These are phyloP conservation scores for Drosophila grimshawi DNA, from an alignment of 1,140 invertebrate species.

Conservation along the genomic window DNA sequence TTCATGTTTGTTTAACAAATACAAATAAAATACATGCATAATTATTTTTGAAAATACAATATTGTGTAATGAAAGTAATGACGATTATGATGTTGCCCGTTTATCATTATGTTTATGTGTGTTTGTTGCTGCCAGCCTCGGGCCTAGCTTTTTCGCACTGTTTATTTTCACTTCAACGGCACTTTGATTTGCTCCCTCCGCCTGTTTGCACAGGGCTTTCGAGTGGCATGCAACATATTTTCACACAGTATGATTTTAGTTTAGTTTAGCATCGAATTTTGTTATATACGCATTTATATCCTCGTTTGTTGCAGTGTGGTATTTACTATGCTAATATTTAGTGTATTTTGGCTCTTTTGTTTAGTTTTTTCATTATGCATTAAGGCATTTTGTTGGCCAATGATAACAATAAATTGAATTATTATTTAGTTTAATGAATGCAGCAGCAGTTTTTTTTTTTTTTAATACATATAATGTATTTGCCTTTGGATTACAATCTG, in stretches of 20 bases:
- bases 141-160: conserved; percentile 52
- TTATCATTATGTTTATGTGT: conserved; percentile 69
- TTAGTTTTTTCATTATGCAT: background rate
- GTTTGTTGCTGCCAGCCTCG: conserved; percentile 31
- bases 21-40: conserved; percentile 84
- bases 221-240: background rate
- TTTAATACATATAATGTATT: background rate
- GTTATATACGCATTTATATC: conserved; percentile 11
- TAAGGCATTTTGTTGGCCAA: background rate
- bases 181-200: conserved; percentile 9
- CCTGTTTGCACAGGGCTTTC: conserved; percentile 25
- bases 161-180: conserved; percentile 58
- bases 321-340: conserved; percentile 23
- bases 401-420: background rate
- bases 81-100: conserved; percentile 70
- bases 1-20: conserved; percentile 79
- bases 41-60: conserved; percentile 84
- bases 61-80: conserved; percentile 77
- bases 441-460: background rate
- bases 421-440: background rate
- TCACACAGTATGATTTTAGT: conserved; percentile 6
- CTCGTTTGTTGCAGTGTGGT: conserved; percentile 1
- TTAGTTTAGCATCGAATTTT: conserved; percentile 7
- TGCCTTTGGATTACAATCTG: background rate
- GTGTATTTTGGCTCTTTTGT: conserved; percentile 2